Conservation (phyloP, 2,113 vertebrate species). For the Clarias macrocephalus region DNA sequence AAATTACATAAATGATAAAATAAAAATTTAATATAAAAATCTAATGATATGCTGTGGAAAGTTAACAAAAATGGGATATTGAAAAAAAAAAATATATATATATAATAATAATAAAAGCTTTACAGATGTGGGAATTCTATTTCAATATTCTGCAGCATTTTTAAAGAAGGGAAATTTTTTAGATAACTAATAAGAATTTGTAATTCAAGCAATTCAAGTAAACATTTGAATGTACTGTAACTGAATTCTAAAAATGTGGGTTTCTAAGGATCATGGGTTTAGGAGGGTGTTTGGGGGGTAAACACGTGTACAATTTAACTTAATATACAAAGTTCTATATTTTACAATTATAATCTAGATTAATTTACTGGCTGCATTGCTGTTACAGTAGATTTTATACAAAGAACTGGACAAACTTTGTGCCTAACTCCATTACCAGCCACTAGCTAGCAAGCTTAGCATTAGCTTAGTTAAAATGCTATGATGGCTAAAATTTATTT, state of each 20-base stretch:
- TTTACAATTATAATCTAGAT: background rate
- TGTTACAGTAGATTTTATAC: background rate
- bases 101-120: background rate
- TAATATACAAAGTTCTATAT: background rate
- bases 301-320: background rate
- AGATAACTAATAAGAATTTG: background rate
- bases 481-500: too few relatives aligned
- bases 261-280: background rate
- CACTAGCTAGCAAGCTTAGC: too few relatives aligned
- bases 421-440: too few relatives aligned
- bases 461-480: too few relatives aligned
- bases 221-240: background rate
- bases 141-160: background rate
- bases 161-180: background rate
- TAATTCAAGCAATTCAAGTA: background rate
- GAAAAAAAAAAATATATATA: background rate
- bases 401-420: too few relatives aligned
- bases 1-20: background rate
- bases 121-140: background rate
- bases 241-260: background rate
- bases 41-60: background rate
- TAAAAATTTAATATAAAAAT: background rate
- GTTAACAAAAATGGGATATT: background rate
- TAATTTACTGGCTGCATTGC: background rate
- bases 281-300: background rate